Base-by-base conservation (phyloP, 2,888 invertebrate genomes). In the Scrobipalpa atriplicella region DNA sequence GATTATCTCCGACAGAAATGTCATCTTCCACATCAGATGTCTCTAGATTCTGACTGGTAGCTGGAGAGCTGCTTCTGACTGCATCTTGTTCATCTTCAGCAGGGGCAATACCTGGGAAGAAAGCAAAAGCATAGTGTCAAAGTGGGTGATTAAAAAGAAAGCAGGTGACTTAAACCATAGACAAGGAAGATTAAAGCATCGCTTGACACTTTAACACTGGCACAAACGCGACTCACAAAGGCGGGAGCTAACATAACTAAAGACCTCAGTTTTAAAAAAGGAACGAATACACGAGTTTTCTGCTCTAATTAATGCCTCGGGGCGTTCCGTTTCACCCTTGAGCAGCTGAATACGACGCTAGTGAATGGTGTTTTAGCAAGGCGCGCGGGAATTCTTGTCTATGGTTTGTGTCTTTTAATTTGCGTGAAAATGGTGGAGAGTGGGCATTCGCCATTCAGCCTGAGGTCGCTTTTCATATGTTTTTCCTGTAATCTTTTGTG, bases 231-330 rank as follows among this genome's bases (percentile, higher is more conserved):
- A 75, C 78, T 72, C 80, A 90, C 90, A 91, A 90, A 89, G 89
- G 83, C 83, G 69, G 68, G 78, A 73, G 75, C 79, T 79, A 79
- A 77, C 80, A 87, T 91, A 92, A n/a, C n/a, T n/a, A n/a, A 90
- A 92, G 90, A 89, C 83, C 79, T 85, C 86, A 85, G 85, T 86
- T 89, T 87, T 67, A 85, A 89, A 88, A 89, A 88, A 88, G 89
- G 83, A 89, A 86, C 86, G 86, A 79, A 86, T 82, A 89, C 80
- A 77, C 84, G 85, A 84, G 84, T 82, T 88, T 81, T 89, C 90
- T 86, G 89, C 90, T 90, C 92, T 93, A 93, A 92, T 93, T 93
- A 92, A 91, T 89, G 92, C 93, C 91, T 86, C 85, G 84, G 92
- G 92, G 89, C 89, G 89, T 87, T 86, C 87, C 86, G 83, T 86